Base-by-base conservation (phyloP, 2,888 invertebrate species). In the Xylophagus ater region DNA sequence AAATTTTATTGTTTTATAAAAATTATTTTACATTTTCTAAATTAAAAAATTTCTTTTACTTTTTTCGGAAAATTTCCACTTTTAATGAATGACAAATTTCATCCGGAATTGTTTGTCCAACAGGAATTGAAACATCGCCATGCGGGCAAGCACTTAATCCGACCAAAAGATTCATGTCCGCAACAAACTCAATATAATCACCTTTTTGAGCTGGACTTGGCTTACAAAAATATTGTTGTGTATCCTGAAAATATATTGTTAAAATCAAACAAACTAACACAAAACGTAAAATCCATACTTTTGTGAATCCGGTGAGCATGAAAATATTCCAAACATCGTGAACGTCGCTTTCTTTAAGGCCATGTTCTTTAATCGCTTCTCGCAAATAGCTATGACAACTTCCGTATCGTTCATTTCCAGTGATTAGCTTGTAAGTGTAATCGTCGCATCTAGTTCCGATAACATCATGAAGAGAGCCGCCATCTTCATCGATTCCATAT, bases 321-420 rank as follows among this genome's bases (percentile, higher is more conserved):
- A 70, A 70, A 30, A 70, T 66, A 47, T 70, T 70, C 63, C 68
- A 66, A 2, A 69, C 69, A 52, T 70, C 69, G 45, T 70, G 69
- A 0, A 69, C 68, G 51, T 68, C 67, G 15, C 59, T 57, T 43
- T 69, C 69, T 3, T 45, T 49, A 37, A 69, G 49, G 8, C 62
- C 65, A 5, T 57, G 55, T 29, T 62, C 60, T 41, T 58, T 50
- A 2, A 63, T 53, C 1, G 68, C 68, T 29, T 62, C 55, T 0
- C 60, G 60, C 28, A 70, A 48, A 24, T 65, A 65, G 32, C 64
- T 64, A 41, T 69, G 69, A 30, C 69, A 69, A 34, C 65, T 67
- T 26, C 57, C 59, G 9, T 55, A 51, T 8, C 64, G 54, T 13
- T 66, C 56, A 21, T 64, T 49, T 1, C 68, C 69, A 3, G 67